These are phyloP conservation scores for Pseudomyrmex gracilis DNA, from an alignment of 1,140 invertebrate species.

Conservation along the genomic window DNA sequence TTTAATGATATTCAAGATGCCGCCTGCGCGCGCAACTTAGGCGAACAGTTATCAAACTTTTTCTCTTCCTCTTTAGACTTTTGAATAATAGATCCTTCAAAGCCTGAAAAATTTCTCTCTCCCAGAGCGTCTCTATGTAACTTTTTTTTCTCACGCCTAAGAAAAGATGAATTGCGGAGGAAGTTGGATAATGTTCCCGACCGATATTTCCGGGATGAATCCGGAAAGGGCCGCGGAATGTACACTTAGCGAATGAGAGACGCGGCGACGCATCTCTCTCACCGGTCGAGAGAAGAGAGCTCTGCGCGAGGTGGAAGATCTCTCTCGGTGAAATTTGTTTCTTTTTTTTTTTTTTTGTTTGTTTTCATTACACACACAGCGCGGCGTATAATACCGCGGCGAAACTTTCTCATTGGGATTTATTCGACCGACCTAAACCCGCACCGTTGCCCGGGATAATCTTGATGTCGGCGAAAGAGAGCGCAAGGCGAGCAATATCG, in stretches of 20 bases:
- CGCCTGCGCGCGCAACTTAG: no score
- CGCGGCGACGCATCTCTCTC: not conserved
- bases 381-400: not conserved
- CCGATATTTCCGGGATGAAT: not conserved
- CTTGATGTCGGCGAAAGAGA: slow-evolving; percentile 1
- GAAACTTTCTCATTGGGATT: slow-evolving; percentile 23
- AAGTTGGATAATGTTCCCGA: not conserved
- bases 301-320: not conserved
- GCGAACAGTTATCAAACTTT: no score
- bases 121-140: not conserved
- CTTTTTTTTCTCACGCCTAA: no score
- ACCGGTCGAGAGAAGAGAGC: no score
- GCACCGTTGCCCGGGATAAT: not conserved
- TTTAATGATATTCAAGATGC: not conserved
- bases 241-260: not conserved
- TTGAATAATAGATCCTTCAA: not conserved
- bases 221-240: no score
- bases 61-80: not conserved
- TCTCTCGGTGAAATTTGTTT: not conserved
- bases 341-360: not conserved
- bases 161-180: not conserved
- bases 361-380: not conserved
- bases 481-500: slow-evolving; percentile 27
- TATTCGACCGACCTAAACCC: slow-evolving; percentile 29
- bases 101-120: not conserved